Percentiles rank a stretch among this genome's conserved stretches.
Evolutionary conservation across 2,888 invertebrate species (phyloP).

Genomic region (Allacma fusca): DNA sequence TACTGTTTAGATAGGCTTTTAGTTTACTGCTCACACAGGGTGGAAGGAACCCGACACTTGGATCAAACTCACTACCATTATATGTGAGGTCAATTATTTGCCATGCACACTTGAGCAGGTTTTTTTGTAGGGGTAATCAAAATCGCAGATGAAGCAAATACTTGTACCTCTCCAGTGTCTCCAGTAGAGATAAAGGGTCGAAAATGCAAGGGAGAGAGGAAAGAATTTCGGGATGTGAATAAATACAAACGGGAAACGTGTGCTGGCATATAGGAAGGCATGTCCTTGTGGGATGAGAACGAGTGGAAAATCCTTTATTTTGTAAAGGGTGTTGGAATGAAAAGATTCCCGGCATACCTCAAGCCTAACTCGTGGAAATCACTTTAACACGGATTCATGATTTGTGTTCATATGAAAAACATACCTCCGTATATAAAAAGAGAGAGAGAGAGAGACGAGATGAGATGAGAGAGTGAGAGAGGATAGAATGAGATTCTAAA

Average conservation of each 20-base stretch:
- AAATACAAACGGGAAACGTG: no score
- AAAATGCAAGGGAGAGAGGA: no score
- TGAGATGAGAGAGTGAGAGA: neutral
- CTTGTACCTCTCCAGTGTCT: no score
- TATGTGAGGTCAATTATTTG: constrained; percentile 46
- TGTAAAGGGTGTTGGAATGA: constrained; percentile 56
- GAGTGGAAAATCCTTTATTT: constrained; percentile 32
- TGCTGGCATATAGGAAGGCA: no score
- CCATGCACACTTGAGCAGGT: constrained; percentile 43
- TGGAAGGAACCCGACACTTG: neutral
- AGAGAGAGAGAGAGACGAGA: constrained; percentile 11
- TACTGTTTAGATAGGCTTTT: no score
- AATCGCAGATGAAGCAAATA: constrained; percentile 3
- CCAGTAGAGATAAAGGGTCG: no score
- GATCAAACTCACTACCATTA: neutral
- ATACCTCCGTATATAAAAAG: constrained; percentile 9
- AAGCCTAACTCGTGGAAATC: constrained; percentile 52
- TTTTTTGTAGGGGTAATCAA: constrained; percentile 35
- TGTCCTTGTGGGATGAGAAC: neutral
- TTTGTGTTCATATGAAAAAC: constrained; percentile 4
- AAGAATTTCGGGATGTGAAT: no score
- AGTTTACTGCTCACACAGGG: constrained; percentile 1
- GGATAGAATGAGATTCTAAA: constrained; percentile 28
- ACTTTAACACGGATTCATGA: constrained; percentile 26
- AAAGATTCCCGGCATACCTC: constrained; percentile 59